Evolutionary conservation across 1,140 invertebrate species (phyloP), one percentile per base, ranked within the genome.

Genomic region (Apis dorsata): DNA sequence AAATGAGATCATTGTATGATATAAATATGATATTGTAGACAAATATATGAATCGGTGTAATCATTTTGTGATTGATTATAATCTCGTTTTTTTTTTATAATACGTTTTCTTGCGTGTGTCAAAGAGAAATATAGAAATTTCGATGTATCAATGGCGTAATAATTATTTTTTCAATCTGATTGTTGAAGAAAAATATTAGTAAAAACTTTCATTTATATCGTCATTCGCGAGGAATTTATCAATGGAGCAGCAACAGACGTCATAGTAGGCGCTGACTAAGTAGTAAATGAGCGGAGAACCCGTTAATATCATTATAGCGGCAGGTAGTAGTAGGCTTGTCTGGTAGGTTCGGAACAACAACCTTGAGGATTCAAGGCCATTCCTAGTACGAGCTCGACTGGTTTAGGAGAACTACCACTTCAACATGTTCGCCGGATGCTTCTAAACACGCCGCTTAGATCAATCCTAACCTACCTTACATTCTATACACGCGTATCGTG

Each of bases 401-500:
- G 82, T 81, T 88, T 86, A 86, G 85, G 73, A 63, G 69, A 87
- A 80, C 90, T 91, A 81, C 90, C 80, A 71, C 75, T 73, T 77
- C 76, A 28, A 83, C 80, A 90, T 92, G 90, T 83, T 91, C 79
- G 74, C 91, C 91, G 91, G 91, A 69, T 92, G 84, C 84, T 92
- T 92, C 91, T 92, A 92, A 92, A 90, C 91, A 91, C 81, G 80
- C 75, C 68, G 75, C 84, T 89, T 90, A 90, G 88, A 86, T 86
- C 85, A 85, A 84, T 84, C 82, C 88, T 88, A 91, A 89, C 84
- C 90, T 89, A 68, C 75, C 75, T 81, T 72, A 85, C 79, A 51
- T 44, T 73, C 44, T 78, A 89, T 59, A 76, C 76, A 82, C 71
- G 28, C 24, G 24, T 3, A 19, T 11, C 15, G 24, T 12, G 21